Base-by-base conservation (phyloP, 2,797 vertebrate genomes). In the Dendrocincla fuliginosa region DNA sequence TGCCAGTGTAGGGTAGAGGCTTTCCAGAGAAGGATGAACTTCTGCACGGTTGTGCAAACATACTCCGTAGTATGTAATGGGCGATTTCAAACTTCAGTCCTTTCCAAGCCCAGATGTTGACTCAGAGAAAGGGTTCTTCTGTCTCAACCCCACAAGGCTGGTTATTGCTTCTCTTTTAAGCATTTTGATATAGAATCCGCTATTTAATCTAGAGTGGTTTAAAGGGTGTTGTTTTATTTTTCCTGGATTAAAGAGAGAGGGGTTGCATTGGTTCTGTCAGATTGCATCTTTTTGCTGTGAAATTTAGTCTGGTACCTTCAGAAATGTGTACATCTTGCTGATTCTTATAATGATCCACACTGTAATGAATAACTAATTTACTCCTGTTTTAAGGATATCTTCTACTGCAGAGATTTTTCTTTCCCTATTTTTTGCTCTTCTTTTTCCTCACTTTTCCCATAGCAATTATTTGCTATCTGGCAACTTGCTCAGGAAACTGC, bases 251-350 rank as follows among this genome's bases (percentile, higher is more conserved):
- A 13, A 71, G 37, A 53, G 16, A 18, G 9, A 16, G 22, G 11
- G 33, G 4, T 42, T 82, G 19, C 0, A 0, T 39, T 68, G 17
- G 41, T 75, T 9, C 19, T 61, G 11, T 69, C 24, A 70, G 42
- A 23, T 41, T 0, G 0, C 11, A 18, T 50, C 3, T 25, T 57
- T 89, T 91, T 0, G 0, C 22, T 25, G 25, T 35, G 68, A 22
- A 59, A 39, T 79, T 84, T 69, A 16, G 16, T 71, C 12, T 61
- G 13, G 0, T 44, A 8, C 61, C 10, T 68, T 63, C 47, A 78
- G 53, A 68, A 88, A 33, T 17, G 5, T 11, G 9, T 33, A 2
- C 0, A 0, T 70, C 30, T 47, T 76, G 46, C 27, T 79, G 57
- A 41, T 76, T 76, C 32, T 90, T 84, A 37, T 0, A 47, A 1